Conservation (phyloP, 2,888 invertebrate species). For the Mythimna lalbum region DNA sequence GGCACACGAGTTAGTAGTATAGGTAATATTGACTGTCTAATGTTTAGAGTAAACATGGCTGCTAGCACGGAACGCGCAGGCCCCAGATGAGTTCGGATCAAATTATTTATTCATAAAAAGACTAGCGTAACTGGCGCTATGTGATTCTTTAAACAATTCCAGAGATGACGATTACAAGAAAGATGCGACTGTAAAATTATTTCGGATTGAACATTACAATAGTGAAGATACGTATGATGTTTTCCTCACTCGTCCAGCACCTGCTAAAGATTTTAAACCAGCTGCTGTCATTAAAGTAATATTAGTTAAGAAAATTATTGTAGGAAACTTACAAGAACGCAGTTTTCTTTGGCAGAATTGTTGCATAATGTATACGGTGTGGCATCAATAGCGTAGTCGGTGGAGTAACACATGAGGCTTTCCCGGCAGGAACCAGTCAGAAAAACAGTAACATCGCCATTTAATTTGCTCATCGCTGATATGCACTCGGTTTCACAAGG, state of each 20-base stretch:
- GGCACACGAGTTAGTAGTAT: conserved; percentile 72
- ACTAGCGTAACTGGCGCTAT: conserved; percentile 25
- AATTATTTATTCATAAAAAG: conserved; percentile 46
- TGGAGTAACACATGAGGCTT: conserved; percentile 73
- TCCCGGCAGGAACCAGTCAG: conserved; percentile 70
- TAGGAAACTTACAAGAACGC: conserved; percentile 77
- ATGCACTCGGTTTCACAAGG: conserved; percentile 66
- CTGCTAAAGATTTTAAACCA: neutral
- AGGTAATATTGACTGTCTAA: conserved; percentile 76
- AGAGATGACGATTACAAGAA: conserved; percentile 25
- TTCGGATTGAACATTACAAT: neutral
- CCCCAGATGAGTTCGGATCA: conserved; percentile 55
- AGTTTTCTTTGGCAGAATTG: conserved; percentile 70
- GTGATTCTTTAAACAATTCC: conserved; percentile 18
- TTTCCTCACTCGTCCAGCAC: neutral
- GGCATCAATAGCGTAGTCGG: conserved; percentile 68
- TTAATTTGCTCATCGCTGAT: conserved; percentile 63
- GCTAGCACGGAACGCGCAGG: conserved; percentile 71
- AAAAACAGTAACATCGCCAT: conserved; percentile 63
- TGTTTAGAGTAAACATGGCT: conserved; percentile 82
- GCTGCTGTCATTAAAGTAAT: conserved; percentile 25
- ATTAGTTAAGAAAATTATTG: conserved; percentile 51
- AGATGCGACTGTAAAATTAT: conserved; percentile 18
- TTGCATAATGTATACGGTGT: conserved; percentile 82
- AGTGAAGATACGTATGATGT: neutral